Evolutionary conservation across 2,113 vertebrate genomes (phyloP).

Genomic region (Zapus hudsonius): DNA sequence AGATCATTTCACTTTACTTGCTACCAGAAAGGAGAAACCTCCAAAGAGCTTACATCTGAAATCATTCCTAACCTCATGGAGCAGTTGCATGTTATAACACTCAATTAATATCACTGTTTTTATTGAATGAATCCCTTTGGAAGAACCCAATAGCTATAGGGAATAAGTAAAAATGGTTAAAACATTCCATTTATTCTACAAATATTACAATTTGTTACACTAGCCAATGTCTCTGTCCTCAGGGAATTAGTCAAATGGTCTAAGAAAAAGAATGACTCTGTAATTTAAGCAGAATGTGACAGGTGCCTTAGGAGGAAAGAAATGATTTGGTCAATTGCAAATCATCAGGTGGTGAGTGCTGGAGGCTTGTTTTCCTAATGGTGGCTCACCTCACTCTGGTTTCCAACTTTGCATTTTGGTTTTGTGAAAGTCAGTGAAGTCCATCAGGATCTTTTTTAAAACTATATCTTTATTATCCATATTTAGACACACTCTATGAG

Average conservation of each 20-base stretch:
- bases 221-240: not conserved
- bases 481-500: too few relatives aligned
- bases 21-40: not conserved
- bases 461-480: too few relatives aligned
- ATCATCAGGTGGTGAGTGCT: not conserved
- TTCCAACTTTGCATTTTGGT: not conserved
- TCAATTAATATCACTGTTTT: not conserved
- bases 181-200: conserved; percentile 48
- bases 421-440: not conserved
- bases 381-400: not conserved
- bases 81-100: not conserved
- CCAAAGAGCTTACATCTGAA: conserved; percentile 40
- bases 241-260: conserved; percentile 25
- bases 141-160: not conserved
- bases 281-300: conserved; percentile 40
- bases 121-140: conserved; percentile 45
- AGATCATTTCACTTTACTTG: conserved; percentile 5
- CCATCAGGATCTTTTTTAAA: conserved; percentile 9
- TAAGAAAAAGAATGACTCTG: not conserved
- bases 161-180: conserved; percentile 43
- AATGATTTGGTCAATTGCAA: not conserved
- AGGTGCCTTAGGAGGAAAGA: not conserved
- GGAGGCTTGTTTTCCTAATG: not conserved
- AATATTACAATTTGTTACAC: conserved; percentile 43
- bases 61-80: not conserved